Conservation (phyloP, 2,888 invertebrate species). For the Camponotus fellah region DNA sequence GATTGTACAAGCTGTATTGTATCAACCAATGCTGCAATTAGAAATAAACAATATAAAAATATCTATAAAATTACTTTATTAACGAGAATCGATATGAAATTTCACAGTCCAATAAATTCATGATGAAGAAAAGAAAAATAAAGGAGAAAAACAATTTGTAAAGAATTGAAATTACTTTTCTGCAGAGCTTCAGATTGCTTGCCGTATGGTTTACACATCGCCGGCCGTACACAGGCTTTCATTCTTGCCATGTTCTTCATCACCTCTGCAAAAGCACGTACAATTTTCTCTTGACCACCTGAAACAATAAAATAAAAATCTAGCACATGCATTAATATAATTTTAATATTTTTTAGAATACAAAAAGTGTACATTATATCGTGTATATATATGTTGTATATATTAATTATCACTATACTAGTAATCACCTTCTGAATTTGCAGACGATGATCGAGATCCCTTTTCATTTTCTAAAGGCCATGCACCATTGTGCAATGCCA, state of each 20-base stretch:
- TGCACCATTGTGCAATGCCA: slow-evolving; percentile 90
- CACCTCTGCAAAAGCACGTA: slow-evolving; percentile 94
- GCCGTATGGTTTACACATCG: slow-evolving; percentile 96
- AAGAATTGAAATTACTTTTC: slow-evolving; percentile 89
- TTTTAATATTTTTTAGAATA: slow-evolving; percentile 7
- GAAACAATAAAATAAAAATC: slow-evolving; percentile 21
- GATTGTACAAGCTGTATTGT: slow-evolving; percentile 95
- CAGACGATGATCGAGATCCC: slow-evolving; percentile 80
- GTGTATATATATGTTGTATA: neutral
- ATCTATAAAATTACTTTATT: neutral
- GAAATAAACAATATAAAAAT: slow-evolving; percentile 21
- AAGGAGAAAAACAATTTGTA: neutral
- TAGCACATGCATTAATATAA: slow-evolving; percentile 6
- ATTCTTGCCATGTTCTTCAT: slow-evolving; percentile 96
- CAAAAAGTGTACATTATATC: neutral
- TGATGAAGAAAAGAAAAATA: neutral
- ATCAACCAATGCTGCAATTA: slow-evolving; percentile 90
- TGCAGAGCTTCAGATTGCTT: slow-evolving; percentile 96
- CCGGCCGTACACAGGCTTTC: slow-evolving; percentile 95
- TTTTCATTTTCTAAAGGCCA: slow-evolving; percentile 86
- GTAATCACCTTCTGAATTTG: slow-evolving; percentile 83
- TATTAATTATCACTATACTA: neutral
- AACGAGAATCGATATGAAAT: neutral
- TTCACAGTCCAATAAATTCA: neutral
- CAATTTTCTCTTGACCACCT: slow-evolving; percentile 94